These are phyloP conservation scores for Dendroctonus ponderosae DNA, from an alignment of 1,140 invertebrate genomes.

Conservation along the genomic window DNA sequence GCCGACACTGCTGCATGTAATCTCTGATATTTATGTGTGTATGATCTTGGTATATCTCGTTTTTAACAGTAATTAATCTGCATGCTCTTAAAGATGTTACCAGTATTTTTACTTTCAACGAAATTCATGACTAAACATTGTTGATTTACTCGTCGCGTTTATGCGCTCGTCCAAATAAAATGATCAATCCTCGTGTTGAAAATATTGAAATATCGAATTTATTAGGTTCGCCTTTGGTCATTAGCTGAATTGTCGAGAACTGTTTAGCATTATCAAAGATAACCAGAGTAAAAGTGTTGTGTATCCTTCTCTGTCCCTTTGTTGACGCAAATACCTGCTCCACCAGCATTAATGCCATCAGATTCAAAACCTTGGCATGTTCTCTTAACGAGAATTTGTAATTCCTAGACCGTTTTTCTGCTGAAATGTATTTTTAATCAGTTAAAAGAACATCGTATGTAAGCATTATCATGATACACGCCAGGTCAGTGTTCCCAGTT, in stretches of 20 bases:
- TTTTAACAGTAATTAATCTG: slow-evolving; percentile 25
- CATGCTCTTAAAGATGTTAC: slow-evolving; percentile 25
- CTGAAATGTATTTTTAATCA: slow-evolving; percentile 18
- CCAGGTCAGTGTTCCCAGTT: slow-evolving; percentile 9
- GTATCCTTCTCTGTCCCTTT: background rate
- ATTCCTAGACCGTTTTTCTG: slow-evolving; percentile 14
- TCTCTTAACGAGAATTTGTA: slow-evolving; percentile 7
- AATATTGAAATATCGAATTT: too few relatives aligned
- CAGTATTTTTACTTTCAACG: slow-evolving; percentile 5
- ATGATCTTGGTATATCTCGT: slow-evolving; percentile 14
- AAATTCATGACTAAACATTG: slow-evolving; percentile 26
- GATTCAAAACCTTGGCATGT: slow-evolving; percentile 3
- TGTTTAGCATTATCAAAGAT: too few relatives aligned
- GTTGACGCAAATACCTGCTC: background rate
- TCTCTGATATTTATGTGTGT: slow-evolving; percentile 20
- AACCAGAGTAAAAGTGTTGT: too few relatives aligned
- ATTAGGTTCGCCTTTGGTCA: too few relatives aligned
- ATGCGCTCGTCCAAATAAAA: background rate
- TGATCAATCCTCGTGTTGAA: too few relatives aligned
- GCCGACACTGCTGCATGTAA: slow-evolving; percentile 23
- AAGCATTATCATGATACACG: slow-evolving; percentile 11
- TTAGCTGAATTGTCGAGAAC: too few relatives aligned
- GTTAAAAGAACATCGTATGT: slow-evolving; percentile 6
- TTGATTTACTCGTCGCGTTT: slow-evolving; percentile 11
- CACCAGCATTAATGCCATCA: background rate